phyloP scores from a whole-genome alignment of 1,140 invertebrate genomes.

The Meloidogyne floridensis region DNA sequence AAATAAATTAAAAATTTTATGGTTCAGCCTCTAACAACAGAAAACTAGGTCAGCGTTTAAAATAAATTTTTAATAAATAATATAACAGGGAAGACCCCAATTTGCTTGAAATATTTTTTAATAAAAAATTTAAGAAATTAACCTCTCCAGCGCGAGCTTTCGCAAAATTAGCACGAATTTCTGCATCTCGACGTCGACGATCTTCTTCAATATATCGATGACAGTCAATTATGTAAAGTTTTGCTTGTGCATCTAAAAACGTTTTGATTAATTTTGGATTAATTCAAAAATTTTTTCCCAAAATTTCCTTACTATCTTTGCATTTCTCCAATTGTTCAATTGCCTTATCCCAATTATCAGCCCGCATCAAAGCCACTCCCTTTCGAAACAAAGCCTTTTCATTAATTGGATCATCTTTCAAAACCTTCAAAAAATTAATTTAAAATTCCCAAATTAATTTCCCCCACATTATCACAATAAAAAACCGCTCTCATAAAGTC shows the following conservation, averaged over 20 bases:
- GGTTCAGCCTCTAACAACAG: no score
- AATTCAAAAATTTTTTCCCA: neutral
- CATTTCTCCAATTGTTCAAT: constrained; percentile 34
- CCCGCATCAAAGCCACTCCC: constrained; percentile 42
- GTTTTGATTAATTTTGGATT: neutral
- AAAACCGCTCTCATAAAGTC: constrained; percentile 36
- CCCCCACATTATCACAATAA: constrained; percentile 40
- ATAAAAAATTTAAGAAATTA: neutral
- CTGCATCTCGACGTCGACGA: constrained; percentile 25
- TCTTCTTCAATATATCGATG: constrained; percentile 34
- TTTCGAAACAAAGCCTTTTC: constrained; percentile 46
- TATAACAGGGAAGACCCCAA: no score
- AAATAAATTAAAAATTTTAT: no score
- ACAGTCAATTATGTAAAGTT: constrained; percentile 38
- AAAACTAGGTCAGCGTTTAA: no score
- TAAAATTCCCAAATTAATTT: neutral
- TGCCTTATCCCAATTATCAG: constrained; percentile 33
- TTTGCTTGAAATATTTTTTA: no score
- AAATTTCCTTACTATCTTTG: constrained; percentile 29
- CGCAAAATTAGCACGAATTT: constrained; percentile 46
- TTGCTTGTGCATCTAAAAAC: constrained; percentile 30
- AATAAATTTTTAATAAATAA: no score
- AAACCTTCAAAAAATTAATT: constrained; percentile 31
- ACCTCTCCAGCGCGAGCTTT: constrained; percentile 33
- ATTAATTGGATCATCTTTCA: constrained; percentile 32